Conservation (phyloP, 2,888 invertebrate genomes). For the Periphyllus acericola region DNA sequence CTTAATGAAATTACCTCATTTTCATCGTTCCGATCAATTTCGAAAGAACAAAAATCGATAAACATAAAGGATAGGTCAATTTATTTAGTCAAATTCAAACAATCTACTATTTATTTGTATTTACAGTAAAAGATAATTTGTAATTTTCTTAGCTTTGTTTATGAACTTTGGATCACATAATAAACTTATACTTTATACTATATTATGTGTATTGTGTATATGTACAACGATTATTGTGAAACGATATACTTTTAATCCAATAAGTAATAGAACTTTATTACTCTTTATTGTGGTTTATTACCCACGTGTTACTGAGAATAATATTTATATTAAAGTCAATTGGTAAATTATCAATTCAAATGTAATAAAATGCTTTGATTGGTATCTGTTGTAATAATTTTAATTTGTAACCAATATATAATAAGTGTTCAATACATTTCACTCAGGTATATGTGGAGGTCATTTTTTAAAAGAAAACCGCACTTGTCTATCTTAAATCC, state of each 20-base stretch:
- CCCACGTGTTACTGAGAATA: neutral
- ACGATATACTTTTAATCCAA: neutral
- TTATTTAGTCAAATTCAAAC: no score
- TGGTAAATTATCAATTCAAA: neutral
- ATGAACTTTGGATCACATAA: neutral
- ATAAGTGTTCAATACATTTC: conserved; percentile 3
- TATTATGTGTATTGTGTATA: no score
- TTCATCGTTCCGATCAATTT: no score
- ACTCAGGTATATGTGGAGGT: conserved; percentile 2
- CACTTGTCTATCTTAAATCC: conserved; percentile 17
- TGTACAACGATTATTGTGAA: no score
- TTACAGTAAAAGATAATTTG: neutral
- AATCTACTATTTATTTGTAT: no score
- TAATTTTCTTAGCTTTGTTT: neutral
- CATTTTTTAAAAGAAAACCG: neutral
- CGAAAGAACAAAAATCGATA: no score
- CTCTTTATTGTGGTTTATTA: neutral
- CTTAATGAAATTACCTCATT: no score
- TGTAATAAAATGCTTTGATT: neutral
- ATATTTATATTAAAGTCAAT: neutral
- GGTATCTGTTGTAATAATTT: neutral
- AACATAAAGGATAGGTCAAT: no score
- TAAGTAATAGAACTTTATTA: neutral
- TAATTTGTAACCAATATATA: neutral
- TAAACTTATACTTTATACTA: neutral